Evolutionary conservation across 2,113 vertebrate genomes (phyloP), one percentile per base, ranked within the genome.

Genomic region (Pogona vitticeps): DNA sequence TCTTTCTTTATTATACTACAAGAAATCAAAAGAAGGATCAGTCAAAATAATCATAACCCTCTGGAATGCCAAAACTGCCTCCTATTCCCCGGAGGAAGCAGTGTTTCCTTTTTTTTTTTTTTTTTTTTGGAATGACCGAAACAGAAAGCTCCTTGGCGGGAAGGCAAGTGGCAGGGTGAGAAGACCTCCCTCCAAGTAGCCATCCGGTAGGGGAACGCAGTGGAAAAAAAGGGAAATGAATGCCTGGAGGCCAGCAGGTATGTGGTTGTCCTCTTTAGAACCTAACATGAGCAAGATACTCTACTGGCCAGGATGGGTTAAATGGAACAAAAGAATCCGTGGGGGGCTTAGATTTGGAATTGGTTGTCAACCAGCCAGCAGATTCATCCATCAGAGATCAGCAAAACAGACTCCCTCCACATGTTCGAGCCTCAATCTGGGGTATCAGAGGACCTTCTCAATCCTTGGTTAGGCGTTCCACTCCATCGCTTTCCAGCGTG

Each of bases 1-100:
- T 73, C 73, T 78, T 70, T 71, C 88, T 82, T 85, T 83, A 82
- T 85, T 83, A 82, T 73, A 77, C 65, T 72, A 78, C 88, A 82
- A 89, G 80, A 65, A 72, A 86, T 56, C 79, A 82, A 40, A 86
- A 77, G 72, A 72, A 82, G 80, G 80, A 71, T 70, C 84, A 63
- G 26, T 86, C 65, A 77, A 63, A 65, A 75, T 40, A 88, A 84
- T 84, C 18, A 33, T 79, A 20, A 80, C 65, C 76, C 76, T 26
- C 67, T 84, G 82, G 87, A 88, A 84, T 84, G 68, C 76, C 81
- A n/a, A 65, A 72, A 56, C 58, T 65, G 82, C 68, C 15, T 17
- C n/a, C 61, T 52, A 59, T 3, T 46, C 1, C 13, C 23, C 1
- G 40, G 79, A 70, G 73, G 70, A 31, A 5, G 58, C 58, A 56